A percentile compares a stretch with the other conserved stretches of the same genome.
Evolutionary conservation across 53 echinoderm and acorn worm species (phyloP).

Genomic region (Actinopyga echinites): DNA sequence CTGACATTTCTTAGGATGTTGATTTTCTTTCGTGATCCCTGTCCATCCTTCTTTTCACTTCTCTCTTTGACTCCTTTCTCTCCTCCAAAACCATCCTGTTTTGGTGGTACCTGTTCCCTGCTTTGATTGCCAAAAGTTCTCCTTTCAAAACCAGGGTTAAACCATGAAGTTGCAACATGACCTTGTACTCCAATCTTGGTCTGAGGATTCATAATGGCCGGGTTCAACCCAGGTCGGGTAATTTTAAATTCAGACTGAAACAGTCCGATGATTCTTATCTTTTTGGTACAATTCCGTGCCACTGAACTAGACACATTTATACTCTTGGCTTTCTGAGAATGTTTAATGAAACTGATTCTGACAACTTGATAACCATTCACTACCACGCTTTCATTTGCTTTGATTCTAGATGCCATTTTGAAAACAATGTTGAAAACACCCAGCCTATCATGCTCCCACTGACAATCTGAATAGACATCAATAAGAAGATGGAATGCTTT

Average conservation of each 20-base stretch:
- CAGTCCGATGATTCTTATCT: constrained; percentile 30
- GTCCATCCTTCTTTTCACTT: too few relatives aligned
- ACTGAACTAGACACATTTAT: constrained; percentile 38
- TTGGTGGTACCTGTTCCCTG: too few relatives aligned
- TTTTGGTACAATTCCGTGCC: constrained; percentile 23
- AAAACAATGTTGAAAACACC: background rate
- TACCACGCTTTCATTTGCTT: background rate
- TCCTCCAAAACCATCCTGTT: too few relatives aligned
- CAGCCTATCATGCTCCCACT: background rate
- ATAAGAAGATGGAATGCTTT: constrained; percentile 22
- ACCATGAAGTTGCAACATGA: too few relatives aligned
- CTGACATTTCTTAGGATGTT: too few relatives aligned
- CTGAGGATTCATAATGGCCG: too few relatives aligned
- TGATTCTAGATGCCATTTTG: background rate
- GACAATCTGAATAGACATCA: constrained; percentile 15
- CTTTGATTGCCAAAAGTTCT: too few relatives aligned
- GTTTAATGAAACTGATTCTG: constrained; percentile 4
- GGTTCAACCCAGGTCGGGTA: too few relatives aligned
- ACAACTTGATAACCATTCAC: background rate
- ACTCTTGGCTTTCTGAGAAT: constrained; percentile 10
- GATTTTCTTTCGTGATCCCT: too few relatives aligned
- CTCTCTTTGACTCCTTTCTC: too few relatives aligned
- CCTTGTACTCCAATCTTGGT: too few relatives aligned
- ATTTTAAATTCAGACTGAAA: constrained; percentile 14
- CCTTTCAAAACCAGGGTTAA: too few relatives aligned